These are phyloP conservation scores for Pseudomugil tenellus DNA, from an alignment of 2,797 vertebrate species.

Conservation along the genomic window DNA sequence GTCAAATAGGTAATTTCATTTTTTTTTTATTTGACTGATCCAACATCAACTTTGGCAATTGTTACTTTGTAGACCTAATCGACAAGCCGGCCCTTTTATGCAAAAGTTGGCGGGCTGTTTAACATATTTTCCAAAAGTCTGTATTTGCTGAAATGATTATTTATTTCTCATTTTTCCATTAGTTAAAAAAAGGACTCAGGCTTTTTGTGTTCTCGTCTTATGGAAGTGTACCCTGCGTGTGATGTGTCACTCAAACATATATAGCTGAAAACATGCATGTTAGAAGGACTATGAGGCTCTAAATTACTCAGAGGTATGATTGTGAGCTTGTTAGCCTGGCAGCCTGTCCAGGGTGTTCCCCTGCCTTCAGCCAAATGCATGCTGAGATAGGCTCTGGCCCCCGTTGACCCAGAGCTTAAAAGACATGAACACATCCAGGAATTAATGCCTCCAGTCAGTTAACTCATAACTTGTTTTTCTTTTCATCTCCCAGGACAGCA, in stretches of 20 bases:
- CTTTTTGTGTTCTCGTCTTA: slow-evolving; percentile 3
- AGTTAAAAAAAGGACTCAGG: background rate
- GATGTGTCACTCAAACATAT: slow-evolving; percentile 6
- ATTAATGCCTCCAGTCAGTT: slow-evolving; percentile 47
- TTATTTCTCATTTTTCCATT: slow-evolving; percentile 4
- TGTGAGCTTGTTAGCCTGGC: slow-evolving; percentile 47
- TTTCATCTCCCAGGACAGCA: slow-evolving; percentile 82
- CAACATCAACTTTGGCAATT: background rate
- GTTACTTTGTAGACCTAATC: background rate
- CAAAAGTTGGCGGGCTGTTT: background rate
- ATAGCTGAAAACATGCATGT: slow-evolving; percentile 14
- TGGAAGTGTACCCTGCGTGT: background rate
- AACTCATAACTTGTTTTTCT: slow-evolving; percentile 25
- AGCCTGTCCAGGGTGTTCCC: slow-evolving; percentile 60
- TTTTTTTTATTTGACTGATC: background rate
- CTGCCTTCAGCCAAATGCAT: slow-evolving; percentile 67
- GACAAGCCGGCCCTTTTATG: background rate
- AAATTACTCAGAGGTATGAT: slow-evolving; percentile 40
- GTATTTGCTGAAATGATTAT: background rate
- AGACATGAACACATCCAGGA: slow-evolving; percentile 36
- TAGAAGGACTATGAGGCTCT: slow-evolving; percentile 22
- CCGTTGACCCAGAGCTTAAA: slow-evolving; percentile 32
- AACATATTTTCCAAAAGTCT: background rate
- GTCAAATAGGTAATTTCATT: slow-evolving; percentile 84
- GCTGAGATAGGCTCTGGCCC: slow-evolving; percentile 57